Conservation (phyloP, 2,113 vertebrate species). For the Oncorhynchus gorbuscha region DNA sequence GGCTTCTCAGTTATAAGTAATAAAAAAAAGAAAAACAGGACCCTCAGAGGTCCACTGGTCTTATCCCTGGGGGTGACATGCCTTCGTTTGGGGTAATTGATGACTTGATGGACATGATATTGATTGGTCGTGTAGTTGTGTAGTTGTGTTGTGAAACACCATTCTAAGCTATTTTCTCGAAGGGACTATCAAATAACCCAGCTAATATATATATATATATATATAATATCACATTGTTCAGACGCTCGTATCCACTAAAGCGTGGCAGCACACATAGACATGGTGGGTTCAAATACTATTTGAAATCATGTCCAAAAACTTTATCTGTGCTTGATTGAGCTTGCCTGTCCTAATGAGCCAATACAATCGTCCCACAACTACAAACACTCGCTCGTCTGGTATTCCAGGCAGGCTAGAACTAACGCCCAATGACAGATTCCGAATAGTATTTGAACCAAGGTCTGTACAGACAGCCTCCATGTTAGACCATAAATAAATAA, state of each 20-base stretch:
- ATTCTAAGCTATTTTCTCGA: background rate
- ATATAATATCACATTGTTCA: background rate
- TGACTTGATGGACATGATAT: background rate
- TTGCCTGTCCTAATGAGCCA: too few species aligned
- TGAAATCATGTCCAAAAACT: too few species aligned
- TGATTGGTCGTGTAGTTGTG: background rate
- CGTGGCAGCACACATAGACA: too few species aligned
- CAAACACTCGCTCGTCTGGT: too few species aligned
- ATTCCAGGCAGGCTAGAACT: background rate
- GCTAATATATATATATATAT: background rate
- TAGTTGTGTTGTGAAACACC: background rate
- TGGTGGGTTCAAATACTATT: too few species aligned
- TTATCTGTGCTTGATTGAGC: too few species aligned
- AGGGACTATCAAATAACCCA: background rate
- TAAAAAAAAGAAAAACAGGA: too few species aligned
- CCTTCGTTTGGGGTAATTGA: background rate
- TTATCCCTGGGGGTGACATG: background rate
- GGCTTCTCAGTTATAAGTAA: background rate
- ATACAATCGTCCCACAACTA: background rate
- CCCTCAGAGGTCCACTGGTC: background rate
- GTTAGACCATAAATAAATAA: background rate
- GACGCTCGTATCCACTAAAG: background rate
- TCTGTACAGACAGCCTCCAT: background rate
- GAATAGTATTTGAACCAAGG: too few species aligned
- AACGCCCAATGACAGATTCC: too few species aligned